These are phyloP conservation scores for Leucophora obtusa DNA, from an alignment of 2,888 invertebrate genomes.

Conservation along the genomic window DNA sequence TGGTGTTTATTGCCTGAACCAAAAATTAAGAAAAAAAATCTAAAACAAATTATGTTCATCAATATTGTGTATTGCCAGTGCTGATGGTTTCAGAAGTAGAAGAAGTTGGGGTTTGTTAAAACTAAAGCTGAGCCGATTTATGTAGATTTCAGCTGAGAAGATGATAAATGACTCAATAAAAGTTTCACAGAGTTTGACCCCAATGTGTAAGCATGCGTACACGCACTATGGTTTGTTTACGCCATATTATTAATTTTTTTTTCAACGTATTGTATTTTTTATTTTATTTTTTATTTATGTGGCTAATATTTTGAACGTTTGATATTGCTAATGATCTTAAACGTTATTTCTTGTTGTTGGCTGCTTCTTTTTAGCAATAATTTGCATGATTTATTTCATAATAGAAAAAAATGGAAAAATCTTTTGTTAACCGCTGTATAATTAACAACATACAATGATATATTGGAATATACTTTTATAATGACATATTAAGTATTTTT, in stretches of 20 bases:
- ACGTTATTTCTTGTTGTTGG: neutral
- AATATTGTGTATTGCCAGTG: slow-evolving; percentile 6
- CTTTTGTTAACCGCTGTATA: slow-evolving; percentile 31
- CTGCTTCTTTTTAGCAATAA: slow-evolving; percentile 28
- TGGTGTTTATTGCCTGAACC: slow-evolving; percentile 21
- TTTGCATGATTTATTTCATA: slow-evolving; percentile 30
- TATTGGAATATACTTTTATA: slow-evolving; percentile 19
- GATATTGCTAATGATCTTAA: slow-evolving; percentile 16
- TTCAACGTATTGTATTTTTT: neutral
- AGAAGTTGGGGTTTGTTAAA: slow-evolving; percentile 4
- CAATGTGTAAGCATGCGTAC: slow-evolving; percentile 37
- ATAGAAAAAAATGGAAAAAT: slow-evolving; percentile 22
- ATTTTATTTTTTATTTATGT: neutral
- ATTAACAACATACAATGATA: slow-evolving; percentile 25
- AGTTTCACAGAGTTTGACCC: slow-evolving; percentile 38
- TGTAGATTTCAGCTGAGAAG: slow-evolving; percentile 14
- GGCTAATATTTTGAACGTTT: slow-evolving; percentile 2
- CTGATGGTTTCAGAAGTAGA: slow-evolving; percentile 10
- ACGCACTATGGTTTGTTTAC: slow-evolving; percentile 40
- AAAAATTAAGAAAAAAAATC: neutral
- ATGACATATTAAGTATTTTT: slow-evolving; percentile 7
- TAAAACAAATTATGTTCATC: slow-evolving; percentile 38
- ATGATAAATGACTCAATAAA: slow-evolving; percentile 44
- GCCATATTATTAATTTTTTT: slow-evolving; percentile 26
- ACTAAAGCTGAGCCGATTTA: neutral